Conservation (phyloP, 2,113 vertebrate genomes). For the Glaucidium brasilianum region DNA sequence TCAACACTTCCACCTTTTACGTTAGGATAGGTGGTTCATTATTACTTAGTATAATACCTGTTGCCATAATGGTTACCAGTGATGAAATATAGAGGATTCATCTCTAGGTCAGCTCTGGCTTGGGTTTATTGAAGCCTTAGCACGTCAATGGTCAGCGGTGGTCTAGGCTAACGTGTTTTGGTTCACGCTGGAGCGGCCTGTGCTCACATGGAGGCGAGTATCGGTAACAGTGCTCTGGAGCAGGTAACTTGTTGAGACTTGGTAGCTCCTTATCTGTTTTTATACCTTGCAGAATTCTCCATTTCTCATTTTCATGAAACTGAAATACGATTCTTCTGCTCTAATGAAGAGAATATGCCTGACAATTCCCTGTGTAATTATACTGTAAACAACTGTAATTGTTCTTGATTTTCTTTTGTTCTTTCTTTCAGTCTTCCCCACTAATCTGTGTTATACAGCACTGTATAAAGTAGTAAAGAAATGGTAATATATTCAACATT, state of each 20-base stretch:
- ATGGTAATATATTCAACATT: not conserved
- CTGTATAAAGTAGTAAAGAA: not conserved
- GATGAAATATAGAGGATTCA: too few species aligned
- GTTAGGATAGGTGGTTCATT: too few species aligned
- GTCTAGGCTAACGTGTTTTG: rapidly evolving
- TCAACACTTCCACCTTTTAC: too few species aligned
- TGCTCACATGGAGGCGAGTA: rapidly evolving
- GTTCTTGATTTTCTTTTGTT: not conserved
- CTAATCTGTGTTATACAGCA: not conserved
- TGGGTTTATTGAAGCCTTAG: too few species aligned
- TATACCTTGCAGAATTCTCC: not conserved
- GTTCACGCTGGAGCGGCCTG: not conserved
- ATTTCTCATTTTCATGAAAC: not conserved
- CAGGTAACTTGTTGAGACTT: not conserved
- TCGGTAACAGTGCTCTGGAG: not conserved
- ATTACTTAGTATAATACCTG: too few species aligned
- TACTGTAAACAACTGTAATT: not conserved
- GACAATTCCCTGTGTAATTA: not conserved
- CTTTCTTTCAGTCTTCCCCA: not conserved
- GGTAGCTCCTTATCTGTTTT: not conserved
- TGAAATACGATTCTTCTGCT: not conserved
- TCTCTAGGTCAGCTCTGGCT: too few species aligned
- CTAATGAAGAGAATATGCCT: not conserved
- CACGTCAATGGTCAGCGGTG: rapidly evolving
- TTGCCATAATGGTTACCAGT: too few species aligned